These are phyloP conservation scores for Coenonympha arcania DNA, from an alignment of 2,888 invertebrate species.

Conservation along the genomic window DNA sequence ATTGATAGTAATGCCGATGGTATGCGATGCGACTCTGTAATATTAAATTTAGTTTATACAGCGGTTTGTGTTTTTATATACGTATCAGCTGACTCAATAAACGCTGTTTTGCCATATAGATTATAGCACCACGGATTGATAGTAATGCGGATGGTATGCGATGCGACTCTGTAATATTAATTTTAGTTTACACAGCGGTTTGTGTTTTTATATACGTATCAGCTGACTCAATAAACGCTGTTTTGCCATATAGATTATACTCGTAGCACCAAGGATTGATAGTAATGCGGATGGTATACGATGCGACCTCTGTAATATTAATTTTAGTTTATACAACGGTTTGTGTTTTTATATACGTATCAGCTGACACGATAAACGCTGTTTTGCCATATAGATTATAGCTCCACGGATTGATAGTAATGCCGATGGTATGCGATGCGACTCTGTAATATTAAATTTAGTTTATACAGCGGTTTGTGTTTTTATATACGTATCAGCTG, in stretches of 20 bases:
- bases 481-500: too few relatives aligned
- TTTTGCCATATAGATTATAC: too few relatives aligned
- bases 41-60: constrained; percentile 40
- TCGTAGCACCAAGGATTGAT: constrained; percentile 42
- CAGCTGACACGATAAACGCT: too few relatives aligned
- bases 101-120: too few relatives aligned
- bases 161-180: constrained; percentile 47
- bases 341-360: constrained; percentile 2
- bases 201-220: constrained; percentile 5
- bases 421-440: constrained; percentile 33
- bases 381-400: too few relatives aligned
- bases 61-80: constrained; percentile 4
- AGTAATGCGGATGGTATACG: constrained; percentile 36
- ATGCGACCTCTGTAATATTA: constrained; percentile 45
- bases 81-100: too few relatives aligned
- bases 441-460: constrained; percentile 50
- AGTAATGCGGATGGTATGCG: constrained; percentile 36
- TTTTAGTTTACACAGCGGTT: constrained; percentile 25
- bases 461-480: constrained; percentile 10
- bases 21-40: constrained; percentile 39
- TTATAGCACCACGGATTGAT: constrained; percentile 45
- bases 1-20: constrained; percentile 41
- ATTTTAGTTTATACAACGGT: constrained; percentile 29
- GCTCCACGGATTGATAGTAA: constrained; percentile 41
- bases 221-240: too few relatives aligned